These are phyloP conservation scores for Sebastes baramenuke DNA, from an alignment of 2,797 vertebrate species.

Conservation along the genomic window DNA sequence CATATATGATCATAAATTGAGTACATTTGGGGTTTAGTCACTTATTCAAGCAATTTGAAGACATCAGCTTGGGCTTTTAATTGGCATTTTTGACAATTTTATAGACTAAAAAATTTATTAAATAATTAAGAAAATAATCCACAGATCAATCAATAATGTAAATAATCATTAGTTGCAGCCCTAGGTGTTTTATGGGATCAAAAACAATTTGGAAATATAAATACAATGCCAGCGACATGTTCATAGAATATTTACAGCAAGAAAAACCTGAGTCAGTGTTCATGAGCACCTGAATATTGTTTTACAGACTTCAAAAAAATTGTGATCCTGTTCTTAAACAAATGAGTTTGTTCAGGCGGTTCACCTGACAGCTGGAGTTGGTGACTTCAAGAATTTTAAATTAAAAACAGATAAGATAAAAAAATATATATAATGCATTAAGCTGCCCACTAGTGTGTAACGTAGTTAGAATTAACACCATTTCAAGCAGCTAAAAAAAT, in stretches of 20 bases:
- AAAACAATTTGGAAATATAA: neutral
- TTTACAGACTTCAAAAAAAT: neutral
- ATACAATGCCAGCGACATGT: neutral
- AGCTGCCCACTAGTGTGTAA: neutral
- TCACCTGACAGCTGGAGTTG: neutral
- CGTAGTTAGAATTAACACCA: too few relatives aligned
- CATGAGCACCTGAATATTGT: neutral
- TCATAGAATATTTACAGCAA: neutral
- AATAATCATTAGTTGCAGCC: neutral
- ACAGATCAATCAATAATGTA: neutral
- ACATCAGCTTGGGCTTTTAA: too few relatives aligned
- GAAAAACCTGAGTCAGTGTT: neutral
- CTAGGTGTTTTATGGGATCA: neutral
- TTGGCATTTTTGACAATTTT: neutral
- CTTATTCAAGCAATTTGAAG: neutral
- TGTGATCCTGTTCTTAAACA: neutral
- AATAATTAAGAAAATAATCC: neutral
- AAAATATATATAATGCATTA: neutral
- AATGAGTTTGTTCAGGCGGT: neutral
- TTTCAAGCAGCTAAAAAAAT: too few relatives aligned
- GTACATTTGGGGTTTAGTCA: neutral
- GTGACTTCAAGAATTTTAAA: neutral
- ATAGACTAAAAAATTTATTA: neutral
- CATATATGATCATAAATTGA: neutral
- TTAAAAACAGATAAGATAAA: neutral